These are phyloP conservation scores for Balaeniceps rex DNA, from an alignment of 2,113 vertebrate species.

Conservation along the genomic window DNA sequence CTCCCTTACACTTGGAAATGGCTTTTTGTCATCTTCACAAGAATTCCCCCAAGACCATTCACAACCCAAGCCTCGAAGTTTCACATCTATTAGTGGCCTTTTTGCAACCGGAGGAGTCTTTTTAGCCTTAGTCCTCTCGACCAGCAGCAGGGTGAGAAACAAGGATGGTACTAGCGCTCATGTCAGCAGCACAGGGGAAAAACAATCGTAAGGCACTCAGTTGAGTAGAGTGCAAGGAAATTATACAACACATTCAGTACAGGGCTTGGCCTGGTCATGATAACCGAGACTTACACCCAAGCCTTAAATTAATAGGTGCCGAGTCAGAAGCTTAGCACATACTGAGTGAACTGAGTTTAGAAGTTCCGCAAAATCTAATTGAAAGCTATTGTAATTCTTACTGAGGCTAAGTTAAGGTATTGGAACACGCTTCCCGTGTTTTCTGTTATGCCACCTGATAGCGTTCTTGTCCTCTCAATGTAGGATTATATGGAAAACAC, in stretches of 20 bases:
- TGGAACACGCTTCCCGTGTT: fast-evolving
- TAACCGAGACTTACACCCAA: too few relatives aligned
- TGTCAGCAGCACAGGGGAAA: neutral
- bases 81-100: neutral
- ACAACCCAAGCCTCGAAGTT: neutral
- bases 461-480: neutral
- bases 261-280: neutral
- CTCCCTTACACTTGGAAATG: neutral
- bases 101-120: neutral
- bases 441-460: fast-evolving
- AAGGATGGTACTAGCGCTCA: too few relatives aligned
- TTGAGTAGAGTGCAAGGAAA: neutral
- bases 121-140: too few relatives aligned
- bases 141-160: neutral
- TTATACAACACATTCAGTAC: too few relatives aligned
- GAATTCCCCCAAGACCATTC: neutral
- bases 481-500: too few relatives aligned
- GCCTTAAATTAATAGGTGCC: neutral
- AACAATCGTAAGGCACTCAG: neutral
- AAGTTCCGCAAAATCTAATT: neutral
- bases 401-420: neutral
- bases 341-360: too few relatives aligned
- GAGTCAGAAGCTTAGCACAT: neutral
- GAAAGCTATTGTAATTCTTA: neutral
- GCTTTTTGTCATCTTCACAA: neutral